A percentile compares a stretch with the other conserved stretches of the same genome.
phyloP scores from a whole-genome alignment of 2,113 vertebrate genomes.

The Cyphomyrus plagiostoma region DNA sequence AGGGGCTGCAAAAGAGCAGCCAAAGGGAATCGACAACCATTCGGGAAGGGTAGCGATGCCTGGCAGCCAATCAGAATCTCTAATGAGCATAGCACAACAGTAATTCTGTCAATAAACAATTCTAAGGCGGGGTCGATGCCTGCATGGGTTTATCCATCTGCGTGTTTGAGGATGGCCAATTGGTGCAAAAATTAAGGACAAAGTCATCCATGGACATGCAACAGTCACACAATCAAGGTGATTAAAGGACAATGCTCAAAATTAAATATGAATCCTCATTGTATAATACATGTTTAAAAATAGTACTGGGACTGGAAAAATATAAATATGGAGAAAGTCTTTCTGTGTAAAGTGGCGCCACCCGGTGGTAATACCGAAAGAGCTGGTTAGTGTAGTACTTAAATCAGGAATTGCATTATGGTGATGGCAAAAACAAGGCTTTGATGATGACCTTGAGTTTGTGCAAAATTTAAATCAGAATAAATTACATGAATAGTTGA shows the following conservation, averaged over 20 bases:
- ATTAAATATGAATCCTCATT: neutral
- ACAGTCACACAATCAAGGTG: neutral
- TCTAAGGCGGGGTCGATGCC: neutral
- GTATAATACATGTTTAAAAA: neutral
- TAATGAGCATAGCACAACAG: neutral
- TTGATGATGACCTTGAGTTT: neutral
- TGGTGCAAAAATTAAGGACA: neutral
- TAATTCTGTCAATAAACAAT: constrained; percentile 2
- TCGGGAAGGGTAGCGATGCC: neutral
- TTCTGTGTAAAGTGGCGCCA: neutral
- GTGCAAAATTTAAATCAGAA: neutral
- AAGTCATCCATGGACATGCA: neutral
- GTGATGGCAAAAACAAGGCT: neutral
- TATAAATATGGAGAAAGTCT: neutral
- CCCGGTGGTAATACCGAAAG: neutral
- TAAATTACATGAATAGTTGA: neutral
- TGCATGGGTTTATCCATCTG: neutral
- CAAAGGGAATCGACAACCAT: neutral
- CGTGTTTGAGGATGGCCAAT: neutral
- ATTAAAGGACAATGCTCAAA: neutral
- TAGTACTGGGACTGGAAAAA: neutral
- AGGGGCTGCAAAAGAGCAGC: neutral
- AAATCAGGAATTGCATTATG: neutral
- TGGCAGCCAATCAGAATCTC: neutral
- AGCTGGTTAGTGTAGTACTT: neutral